phyloP scores from a whole-genome alignment of 2,797 vertebrate genomes.

The Psittacula derbiana region DNA sequence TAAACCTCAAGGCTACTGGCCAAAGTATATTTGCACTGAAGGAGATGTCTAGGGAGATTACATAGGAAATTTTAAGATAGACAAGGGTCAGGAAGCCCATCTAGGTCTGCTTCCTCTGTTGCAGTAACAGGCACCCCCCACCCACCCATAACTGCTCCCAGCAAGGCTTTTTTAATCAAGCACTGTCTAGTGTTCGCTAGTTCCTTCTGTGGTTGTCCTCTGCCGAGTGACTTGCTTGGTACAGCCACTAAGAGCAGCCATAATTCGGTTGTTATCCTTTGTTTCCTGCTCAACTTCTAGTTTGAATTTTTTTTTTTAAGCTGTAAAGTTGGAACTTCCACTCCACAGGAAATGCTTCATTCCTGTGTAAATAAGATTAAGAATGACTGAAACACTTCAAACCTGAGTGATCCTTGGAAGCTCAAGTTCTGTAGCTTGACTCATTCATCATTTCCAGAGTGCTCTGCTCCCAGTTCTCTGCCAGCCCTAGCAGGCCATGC shows the following conservation, averaged over 20 bases:
- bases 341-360: neutral
- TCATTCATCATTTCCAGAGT: neutral
- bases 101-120: slow-evolving; percentile 55
- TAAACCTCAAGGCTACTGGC: slow-evolving; percentile 72
- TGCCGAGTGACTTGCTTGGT: neutral
- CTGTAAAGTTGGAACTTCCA: neutral
- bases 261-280: neutral
- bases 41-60: slow-evolving; percentile 66
- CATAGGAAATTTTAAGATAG: slow-evolving; percentile 72
- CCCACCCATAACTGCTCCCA: neutral
- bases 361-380: slow-evolving; percentile 7
- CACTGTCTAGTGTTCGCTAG: neutral
- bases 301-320: neutral
- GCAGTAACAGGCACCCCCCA: neutral
- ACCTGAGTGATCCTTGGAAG: neutral
- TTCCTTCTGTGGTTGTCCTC: neutral
- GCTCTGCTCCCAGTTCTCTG: neutral
- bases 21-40: slow-evolving; percentile 68
- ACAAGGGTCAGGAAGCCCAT: slow-evolving; percentile 62
- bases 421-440: neutral
- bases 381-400: neutral
- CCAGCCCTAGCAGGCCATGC: neutral
- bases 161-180: neutral
- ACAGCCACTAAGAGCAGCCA: neutral
- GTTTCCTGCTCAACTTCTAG: neutral